Evolutionary conservation across 1,140 invertebrate genomes (phyloP).

Genomic region (Cydia amplana): DNA sequence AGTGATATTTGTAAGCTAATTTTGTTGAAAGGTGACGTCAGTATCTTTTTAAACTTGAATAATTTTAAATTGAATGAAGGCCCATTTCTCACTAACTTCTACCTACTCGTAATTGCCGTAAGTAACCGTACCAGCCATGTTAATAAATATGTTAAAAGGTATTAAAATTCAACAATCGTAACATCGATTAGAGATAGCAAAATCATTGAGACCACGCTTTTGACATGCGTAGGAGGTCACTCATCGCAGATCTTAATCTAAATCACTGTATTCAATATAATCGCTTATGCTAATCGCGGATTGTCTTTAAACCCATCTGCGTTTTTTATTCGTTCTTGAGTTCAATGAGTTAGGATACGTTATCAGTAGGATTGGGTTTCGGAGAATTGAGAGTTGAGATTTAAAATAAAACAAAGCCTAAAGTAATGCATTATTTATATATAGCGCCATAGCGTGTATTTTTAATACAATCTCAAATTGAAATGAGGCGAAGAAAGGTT

Average conservation of each 20-base stretch:
- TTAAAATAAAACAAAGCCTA: not conserved
- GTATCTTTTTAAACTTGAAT: too few relatives aligned
- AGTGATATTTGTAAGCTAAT: too few relatives aligned
- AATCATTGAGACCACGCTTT: not conserved
- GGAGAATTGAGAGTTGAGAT: not conserved
- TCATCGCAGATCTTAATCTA: conserved; percentile 7
- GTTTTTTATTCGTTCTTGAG: not conserved
- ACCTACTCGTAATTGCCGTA: too few relatives aligned
- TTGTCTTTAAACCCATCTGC: not conserved
- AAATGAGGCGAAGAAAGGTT: too few relatives aligned
- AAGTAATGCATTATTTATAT: too few relatives aligned
- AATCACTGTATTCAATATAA: not conserved
- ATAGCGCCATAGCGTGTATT: too few relatives aligned
- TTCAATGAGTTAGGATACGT: not conserved
- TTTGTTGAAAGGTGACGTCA: too few relatives aligned
- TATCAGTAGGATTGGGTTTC: not conserved
- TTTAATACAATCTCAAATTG: too few relatives aligned
- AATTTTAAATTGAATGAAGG: too few relatives aligned
- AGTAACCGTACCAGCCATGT: too few relatives aligned
- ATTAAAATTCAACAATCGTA: not conserved
- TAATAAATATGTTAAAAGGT: not conserved
- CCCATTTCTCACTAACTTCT: too few relatives aligned
- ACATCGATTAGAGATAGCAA: not conserved
- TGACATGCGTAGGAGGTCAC: conserved; percentile 10
- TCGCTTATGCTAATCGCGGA: not conserved